Base-by-base conservation (phyloP, 2,888 invertebrate genomes). In the Trilocha varians region DNA sequence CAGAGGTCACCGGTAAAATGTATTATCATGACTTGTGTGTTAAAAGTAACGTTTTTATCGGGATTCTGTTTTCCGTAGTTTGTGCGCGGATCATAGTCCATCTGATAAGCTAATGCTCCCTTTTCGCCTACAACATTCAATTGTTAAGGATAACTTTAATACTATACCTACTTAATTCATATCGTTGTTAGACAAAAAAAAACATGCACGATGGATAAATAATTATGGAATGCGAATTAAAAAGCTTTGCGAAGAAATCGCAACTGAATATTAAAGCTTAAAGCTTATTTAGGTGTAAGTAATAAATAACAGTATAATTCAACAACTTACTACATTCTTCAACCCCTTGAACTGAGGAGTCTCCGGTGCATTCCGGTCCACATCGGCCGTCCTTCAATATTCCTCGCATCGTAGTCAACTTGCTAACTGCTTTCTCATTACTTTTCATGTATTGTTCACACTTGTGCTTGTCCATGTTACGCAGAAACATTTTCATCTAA, bases 1-100 rank as follows among this genome's bases (percentile, higher is more conserved):
- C 79, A 84, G 14, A 80, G 66, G 53, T 89, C 88, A 0, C 88
- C 88, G n/a, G 87, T 87, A 57, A 89, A 90, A 62, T 90, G 89
- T 32, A 90, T 87, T 25, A 90, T 89, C 45, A 88, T 79, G 4
- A 90, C 90, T 72, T 90, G 88, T 1, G 80, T 80, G 61, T 85
- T 84, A 53, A 85, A 85, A 2, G 83, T 79, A 33, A 85, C 85
- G 48, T 83, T 84, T 48, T 83, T 85, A 53, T 85, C 83, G 0
- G 73, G 66, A 18, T 50, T 67, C 44, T 76, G 79, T 48, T 82
- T 83, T 8, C 59, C 56, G 50, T 79, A 80, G 51, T 65, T 69
- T 9, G 59, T 52, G 33, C 78, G 72, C 6, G 74, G 55, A 9
- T 59, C 67, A 45, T 74, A 80, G 42, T 79, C 78, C 66, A 79